Conservation (phyloP, 2,888 invertebrate species). For the Leptinotarsa rubiginosa region DNA sequence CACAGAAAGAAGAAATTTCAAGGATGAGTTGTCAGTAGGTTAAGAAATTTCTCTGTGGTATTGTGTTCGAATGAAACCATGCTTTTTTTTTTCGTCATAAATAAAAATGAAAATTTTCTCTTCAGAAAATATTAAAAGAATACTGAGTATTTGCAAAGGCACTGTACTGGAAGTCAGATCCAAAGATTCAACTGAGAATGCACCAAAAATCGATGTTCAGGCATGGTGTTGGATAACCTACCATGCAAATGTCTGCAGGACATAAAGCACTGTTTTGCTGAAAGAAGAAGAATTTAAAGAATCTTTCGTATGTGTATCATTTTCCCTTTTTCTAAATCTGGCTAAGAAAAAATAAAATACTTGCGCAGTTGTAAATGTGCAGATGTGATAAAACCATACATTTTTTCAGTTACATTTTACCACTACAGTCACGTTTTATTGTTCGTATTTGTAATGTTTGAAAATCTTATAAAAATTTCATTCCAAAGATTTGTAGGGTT, state of each 20-base stretch:
- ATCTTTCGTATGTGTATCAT: conserved; percentile 17
- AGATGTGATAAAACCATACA: conserved; percentile 1
- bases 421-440: background rate
- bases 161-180: conserved; percentile 18
- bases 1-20: conserved; percentile 17
- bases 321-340: conserved; percentile 8
- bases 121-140: conserved; percentile 16
- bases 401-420: background rate
- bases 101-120: background rate
- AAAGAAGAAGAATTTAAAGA: conserved; percentile 21
- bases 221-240: conserved; percentile 19
- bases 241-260: conserved; percentile 22
- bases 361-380: conserved; percentile 2
- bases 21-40: conserved; percentile 21
- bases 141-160: conserved; percentile 19
- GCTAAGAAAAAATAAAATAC: conserved; percentile 17
- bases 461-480: background rate
- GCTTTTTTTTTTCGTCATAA: conserved; percentile 12
- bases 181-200: conserved; percentile 22
- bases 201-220: conserved; percentile 21
- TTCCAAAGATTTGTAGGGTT: no score
- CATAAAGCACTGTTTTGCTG: conserved; percentile 19
- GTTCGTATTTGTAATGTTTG: conserved; percentile 7
- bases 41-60: conserved; percentile 21
- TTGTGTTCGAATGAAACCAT: conserved; percentile 15